These are phyloP conservation scores for Calycopis cecrops DNA, from an alignment of 1,140 invertebrate genomes.

Conservation along the genomic window DNA sequence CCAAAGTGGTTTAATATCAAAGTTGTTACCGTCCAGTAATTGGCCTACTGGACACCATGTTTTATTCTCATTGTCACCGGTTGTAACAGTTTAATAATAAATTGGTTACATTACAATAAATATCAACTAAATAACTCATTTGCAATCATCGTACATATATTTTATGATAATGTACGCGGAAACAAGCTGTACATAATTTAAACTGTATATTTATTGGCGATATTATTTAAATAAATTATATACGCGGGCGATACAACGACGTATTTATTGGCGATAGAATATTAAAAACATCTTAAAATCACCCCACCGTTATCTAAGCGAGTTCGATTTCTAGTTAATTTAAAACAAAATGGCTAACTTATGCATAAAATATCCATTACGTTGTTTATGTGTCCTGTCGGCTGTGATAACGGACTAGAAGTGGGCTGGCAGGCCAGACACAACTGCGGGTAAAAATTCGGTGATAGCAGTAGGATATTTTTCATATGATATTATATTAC, in stretches of 20 bases:
- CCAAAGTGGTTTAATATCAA: too few relatives aligned
- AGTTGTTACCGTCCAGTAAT: too few relatives aligned
- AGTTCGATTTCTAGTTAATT: constrained; percentile 7
- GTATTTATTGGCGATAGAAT: constrained; percentile 8
- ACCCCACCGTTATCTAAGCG: constrained; percentile 10
- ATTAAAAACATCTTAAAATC: constrained; percentile 7
- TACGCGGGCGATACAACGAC: constrained; percentile 1
- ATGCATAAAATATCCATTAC: constrained; percentile 10
- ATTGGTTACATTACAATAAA: constrained; percentile 9
- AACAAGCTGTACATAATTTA: background rate
- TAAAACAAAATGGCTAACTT: constrained; percentile 5
- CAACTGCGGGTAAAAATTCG: background rate
- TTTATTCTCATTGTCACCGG: too few relatives aligned
- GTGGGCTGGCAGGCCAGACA: background rate
- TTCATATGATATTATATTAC: too few relatives aligned
- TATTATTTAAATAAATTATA: constrained; percentile 11
- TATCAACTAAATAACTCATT: constrained; percentile 9
- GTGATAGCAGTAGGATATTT: background rate
- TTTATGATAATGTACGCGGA: constrained; percentile 6
- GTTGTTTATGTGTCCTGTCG: constrained; percentile 10
- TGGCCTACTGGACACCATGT: too few relatives aligned
- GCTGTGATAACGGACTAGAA: background rate
- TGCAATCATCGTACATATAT: constrained; percentile 11
- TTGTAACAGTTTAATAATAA: background rate
- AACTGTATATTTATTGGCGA: constrained; percentile 1